phyloP scores from a whole-genome alignment of 2,797 vertebrate species.

The Pseudomugil gertrudae region DNA sequence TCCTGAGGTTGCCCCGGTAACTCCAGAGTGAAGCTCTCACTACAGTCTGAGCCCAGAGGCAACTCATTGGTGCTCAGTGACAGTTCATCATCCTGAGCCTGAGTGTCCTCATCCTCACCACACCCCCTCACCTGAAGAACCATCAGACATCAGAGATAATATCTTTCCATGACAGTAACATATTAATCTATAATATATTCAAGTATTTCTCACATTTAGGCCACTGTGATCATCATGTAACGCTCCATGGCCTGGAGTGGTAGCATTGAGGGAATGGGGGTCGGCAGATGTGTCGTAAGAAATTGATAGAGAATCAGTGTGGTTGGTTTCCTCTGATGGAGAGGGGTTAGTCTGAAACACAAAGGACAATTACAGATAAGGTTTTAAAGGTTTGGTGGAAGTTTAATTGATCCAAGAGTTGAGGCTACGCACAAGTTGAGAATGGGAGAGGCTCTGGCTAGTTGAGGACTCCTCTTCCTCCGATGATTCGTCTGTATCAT shows the following conservation, averaged over 20 bases:
- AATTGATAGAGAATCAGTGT: slow-evolving; percentile 89
- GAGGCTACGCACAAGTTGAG: slow-evolving; percentile 79
- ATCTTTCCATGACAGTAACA: not conserved
- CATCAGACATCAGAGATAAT: not conserved
- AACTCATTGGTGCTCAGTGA: slow-evolving; percentile 89
- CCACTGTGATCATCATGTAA: slow-evolving; percentile 54
- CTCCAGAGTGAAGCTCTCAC: slow-evolving; percentile 92
- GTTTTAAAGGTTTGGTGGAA: slow-evolving; percentile 12
- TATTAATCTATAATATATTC: not conserved
- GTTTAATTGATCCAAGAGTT: slow-evolving; percentile 3
- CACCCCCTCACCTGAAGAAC: slow-evolving; percentile 76
- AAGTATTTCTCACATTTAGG: slow-evolving; percentile 60
- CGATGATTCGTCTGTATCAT: slow-evolving; percentile 95
- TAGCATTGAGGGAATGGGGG: slow-evolving; percentile 84
- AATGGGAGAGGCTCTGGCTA: slow-evolving; percentile 94
- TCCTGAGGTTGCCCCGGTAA: slow-evolving; percentile 86
- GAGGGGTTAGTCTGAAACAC: slow-evolving; percentile 91
- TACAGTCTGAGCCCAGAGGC: slow-evolving; percentile 91
- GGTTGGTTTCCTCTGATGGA: slow-evolving; percentile 93
- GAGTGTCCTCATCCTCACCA: slow-evolving; percentile 88
- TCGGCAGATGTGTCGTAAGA: slow-evolving; percentile 89
- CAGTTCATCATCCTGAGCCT: slow-evolving; percentile 91
- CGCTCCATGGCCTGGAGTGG: slow-evolving; percentile 85
- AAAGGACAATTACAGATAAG: slow-evolving; percentile 4
- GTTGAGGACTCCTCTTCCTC: slow-evolving; percentile 93